Percentiles rank a stretch among this genome's conserved stretches.
Conservation (phyloP, 2,113 vertebrate species). For the Cyprinodon brontotheroides region DNA sequence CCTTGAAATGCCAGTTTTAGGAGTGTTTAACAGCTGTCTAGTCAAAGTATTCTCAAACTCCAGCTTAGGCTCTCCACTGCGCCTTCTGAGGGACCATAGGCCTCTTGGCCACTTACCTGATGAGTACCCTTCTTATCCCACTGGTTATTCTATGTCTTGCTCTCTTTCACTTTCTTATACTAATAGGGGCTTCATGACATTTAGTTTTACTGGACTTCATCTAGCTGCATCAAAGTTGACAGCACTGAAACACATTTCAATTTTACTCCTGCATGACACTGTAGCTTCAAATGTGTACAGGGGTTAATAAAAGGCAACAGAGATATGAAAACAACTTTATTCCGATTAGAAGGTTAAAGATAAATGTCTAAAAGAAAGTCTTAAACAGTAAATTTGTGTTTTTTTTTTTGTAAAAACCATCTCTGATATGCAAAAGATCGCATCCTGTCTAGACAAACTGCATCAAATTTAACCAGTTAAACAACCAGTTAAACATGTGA, state of each 20-base stretch:
- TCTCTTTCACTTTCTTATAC: too few relatives aligned
- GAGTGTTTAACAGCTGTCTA: too few relatives aligned
- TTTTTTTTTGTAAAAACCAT: slow-evolving; percentile 19
- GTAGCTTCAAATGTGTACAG: background rate
- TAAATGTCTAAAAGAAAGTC: background rate
- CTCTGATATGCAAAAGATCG: slow-evolving; percentile 18
- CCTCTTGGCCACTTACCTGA: too few relatives aligned
- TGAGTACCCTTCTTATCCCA: too few relatives aligned
- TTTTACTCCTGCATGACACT: background rate
- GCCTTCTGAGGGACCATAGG: background rate
- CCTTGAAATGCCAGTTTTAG: too few relatives aligned
- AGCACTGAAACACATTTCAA: too few relatives aligned
- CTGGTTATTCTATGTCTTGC: too few relatives aligned
- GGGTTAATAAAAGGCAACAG: background rate
- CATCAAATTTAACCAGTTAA: background rate
- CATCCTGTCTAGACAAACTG: background rate
- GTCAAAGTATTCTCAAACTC: too few relatives aligned
- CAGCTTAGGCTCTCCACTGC: too few relatives aligned
- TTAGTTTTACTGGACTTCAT: background rate
- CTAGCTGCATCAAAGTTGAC: background rate
- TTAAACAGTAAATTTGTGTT: slow-evolving; percentile 26
- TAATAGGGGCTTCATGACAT: too few relatives aligned
- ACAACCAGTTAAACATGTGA: background rate
- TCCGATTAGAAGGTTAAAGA: background rate
- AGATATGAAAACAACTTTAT: background rate